Percentiles rank a stretch among this genome's conserved stretches.
These are phyloP conservation scores for Planiliza haematocheilus DNA, from an alignment of 2,113 vertebrate species.

Conservation along the genomic window DNA sequence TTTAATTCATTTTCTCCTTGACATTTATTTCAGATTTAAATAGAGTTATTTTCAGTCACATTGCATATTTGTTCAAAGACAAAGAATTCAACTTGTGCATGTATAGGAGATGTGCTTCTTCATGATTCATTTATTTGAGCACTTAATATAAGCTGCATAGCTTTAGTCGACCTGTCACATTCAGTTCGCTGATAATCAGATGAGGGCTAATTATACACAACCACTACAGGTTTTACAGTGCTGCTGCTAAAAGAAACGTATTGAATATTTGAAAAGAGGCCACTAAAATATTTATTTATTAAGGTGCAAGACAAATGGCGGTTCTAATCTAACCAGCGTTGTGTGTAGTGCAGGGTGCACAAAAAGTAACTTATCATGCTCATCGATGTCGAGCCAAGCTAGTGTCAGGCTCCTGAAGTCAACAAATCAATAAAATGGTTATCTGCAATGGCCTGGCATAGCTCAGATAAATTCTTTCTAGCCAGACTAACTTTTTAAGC, in stretches of 20 bases:
- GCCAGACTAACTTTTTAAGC: too few relatives aligned
- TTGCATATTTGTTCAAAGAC: not conserved
- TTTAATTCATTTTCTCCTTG: constrained; percentile 7
- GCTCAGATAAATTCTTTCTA: too few relatives aligned
- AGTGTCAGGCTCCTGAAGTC: too few relatives aligned
- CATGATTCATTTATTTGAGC: not conserved
- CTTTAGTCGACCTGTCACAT: not conserved
- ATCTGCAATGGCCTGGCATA: too few relatives aligned
- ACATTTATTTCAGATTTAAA: constrained; percentile 27
- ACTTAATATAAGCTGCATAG: not conserved
- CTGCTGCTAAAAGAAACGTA: not conserved
- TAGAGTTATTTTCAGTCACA: constrained; percentile 18
- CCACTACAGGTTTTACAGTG: not conserved
- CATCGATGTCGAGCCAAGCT: too few relatives aligned
- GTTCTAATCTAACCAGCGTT: too few relatives aligned
- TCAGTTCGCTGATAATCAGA: not conserved
- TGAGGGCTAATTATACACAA: not conserved
- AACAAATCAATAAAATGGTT: too few relatives aligned
- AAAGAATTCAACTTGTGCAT: not conserved
- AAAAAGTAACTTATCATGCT: too few relatives aligned
- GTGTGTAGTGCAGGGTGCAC: too few relatives aligned
- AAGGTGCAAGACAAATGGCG: too few relatives aligned
- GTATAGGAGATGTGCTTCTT: not conserved
- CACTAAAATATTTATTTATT: not conserved
- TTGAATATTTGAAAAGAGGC: not conserved